These are phyloP conservation scores for Helleia helle DNA, from an alignment of 2,888 invertebrate genomes.

Conservation along the genomic window DNA sequence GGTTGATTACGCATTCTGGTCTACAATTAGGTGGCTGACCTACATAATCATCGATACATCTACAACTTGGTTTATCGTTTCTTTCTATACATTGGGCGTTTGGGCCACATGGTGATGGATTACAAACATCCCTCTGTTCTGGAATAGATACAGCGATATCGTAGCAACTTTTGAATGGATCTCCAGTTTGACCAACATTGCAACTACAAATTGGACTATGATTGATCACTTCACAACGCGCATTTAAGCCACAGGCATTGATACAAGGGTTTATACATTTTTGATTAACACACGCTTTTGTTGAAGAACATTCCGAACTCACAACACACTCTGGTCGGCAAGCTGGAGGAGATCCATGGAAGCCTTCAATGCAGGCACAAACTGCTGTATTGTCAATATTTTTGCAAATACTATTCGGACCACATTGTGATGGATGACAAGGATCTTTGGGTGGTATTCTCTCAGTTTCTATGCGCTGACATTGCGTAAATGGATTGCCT, in stretches of 20 bases:
- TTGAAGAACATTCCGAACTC: constrained; percentile 87
- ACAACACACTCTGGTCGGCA: constrained; percentile 90
- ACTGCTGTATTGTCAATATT: constrained; percentile 84
- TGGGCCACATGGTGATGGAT: constrained; percentile 87
- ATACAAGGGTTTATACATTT: constrained; percentile 89
- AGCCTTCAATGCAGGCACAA: constrained; percentile 84
- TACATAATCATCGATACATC: constrained; percentile 83
- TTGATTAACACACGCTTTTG: constrained; percentile 86
- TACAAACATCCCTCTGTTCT: constrained; percentile 74
- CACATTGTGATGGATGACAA: constrained; percentile 85
- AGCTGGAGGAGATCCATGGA: constrained; percentile 84
- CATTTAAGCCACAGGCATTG: constrained; percentile 84
- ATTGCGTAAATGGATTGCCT: constrained; percentile 81
- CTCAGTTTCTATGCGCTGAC: constrained; percentile 44
- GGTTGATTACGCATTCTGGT: constrained; percentile 87
- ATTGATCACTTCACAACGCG: constrained; percentile 86
- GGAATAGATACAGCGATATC: constrained; percentile 57
- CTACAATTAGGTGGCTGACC: constrained; percentile 88
- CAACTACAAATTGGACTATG: constrained; percentile 92
- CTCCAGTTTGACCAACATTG: constrained; percentile 82
- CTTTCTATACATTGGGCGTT: constrained; percentile 81
- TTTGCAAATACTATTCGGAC: constrained; percentile 84
- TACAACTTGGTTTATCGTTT: constrained; percentile 81
- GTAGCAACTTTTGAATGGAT: constrained; percentile 85
- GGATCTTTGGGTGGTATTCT: constrained; percentile 72